Evolutionary conservation across 2,797 vertebrate species (phyloP).

Genomic region (Spondyliosoma cantharus): DNA sequence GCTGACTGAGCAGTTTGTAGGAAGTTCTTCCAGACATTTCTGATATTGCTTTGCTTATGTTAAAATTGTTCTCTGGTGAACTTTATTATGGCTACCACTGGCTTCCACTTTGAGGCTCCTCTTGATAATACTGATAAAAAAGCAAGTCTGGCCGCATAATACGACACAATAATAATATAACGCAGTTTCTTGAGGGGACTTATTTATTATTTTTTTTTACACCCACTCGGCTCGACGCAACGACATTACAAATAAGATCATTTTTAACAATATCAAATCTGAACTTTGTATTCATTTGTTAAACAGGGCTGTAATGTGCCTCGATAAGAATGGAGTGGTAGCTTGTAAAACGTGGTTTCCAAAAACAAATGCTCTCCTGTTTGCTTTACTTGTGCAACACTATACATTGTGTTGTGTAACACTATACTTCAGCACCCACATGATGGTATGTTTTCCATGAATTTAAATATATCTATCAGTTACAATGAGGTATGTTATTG

Average conservation of each 20-base stretch:
- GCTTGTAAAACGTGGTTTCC: conserved; percentile 3
- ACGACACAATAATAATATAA: not conserved
- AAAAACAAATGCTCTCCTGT: not conserved
- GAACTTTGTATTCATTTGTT: not conserved
- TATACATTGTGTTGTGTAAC: too few relatives aligned
- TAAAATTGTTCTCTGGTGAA: not conserved
- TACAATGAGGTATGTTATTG: not conserved
- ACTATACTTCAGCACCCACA: not conserved
- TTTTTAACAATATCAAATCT: not conserved
- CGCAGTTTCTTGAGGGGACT: not conserved
- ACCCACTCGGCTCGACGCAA: not conserved
- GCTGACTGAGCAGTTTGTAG: conserved; percentile 8
- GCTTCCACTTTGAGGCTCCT: not conserved
- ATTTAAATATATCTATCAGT: conserved; percentile 10
- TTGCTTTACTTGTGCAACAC: not conserved
- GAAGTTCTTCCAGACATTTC: not conserved
- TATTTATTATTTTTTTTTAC: too few relatives aligned
- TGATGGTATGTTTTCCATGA: not conserved
- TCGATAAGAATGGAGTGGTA: not conserved
- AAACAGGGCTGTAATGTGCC: not conserved
- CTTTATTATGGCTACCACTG: not conserved
- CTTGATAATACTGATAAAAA: conserved; percentile 4
- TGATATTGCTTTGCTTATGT: conserved; percentile 2
- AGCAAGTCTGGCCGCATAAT: not conserved
- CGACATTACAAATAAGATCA: not conserved